These are phyloP conservation scores for Ophioderma brevispina DNA, from an alignment of 35 echinoderm and acorn worm genomes.

Conservation along the genomic window DNA sequence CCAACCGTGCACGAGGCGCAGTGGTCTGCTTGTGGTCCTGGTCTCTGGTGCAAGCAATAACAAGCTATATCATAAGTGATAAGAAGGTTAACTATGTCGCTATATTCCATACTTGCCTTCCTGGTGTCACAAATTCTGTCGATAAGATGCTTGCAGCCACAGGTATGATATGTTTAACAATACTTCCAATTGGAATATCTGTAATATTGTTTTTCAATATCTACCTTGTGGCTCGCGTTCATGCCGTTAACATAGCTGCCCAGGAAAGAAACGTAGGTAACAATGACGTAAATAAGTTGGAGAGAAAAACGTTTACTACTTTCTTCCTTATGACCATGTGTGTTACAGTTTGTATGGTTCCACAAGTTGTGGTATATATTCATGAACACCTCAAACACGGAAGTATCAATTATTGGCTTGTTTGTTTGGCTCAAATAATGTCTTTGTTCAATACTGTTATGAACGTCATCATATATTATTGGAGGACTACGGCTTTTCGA, in stretches of 20 bases:
- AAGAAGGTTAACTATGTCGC: neutral
- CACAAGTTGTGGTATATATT: neutral
- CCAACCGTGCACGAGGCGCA: neutral
- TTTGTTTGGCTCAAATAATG: neutral
- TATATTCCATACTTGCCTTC: neutral
- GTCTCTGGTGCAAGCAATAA: no score
- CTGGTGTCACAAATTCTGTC: neutral
- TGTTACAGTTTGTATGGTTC: neutral
- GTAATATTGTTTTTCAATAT: neutral
- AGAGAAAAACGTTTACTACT: neutral
- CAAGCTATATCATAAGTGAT: no score
- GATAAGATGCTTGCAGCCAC: neutral
- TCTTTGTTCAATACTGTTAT: neutral
- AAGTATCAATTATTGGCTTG: neutral
- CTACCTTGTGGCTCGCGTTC: neutral
- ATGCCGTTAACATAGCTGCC: neutral
- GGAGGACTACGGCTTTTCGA: neutral
- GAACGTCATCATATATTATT: neutral
- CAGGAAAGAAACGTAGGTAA: neutral
- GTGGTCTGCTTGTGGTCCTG: neutral
- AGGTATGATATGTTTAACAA: neutral
- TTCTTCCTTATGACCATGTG: neutral
- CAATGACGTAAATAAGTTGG: neutral
- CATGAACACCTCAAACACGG: neutral
- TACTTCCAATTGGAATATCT: neutral